Base-by-base conservation (phyloP, 2,113 vertebrate genomes). In the Ramphastos sulfuratus region DNA sequence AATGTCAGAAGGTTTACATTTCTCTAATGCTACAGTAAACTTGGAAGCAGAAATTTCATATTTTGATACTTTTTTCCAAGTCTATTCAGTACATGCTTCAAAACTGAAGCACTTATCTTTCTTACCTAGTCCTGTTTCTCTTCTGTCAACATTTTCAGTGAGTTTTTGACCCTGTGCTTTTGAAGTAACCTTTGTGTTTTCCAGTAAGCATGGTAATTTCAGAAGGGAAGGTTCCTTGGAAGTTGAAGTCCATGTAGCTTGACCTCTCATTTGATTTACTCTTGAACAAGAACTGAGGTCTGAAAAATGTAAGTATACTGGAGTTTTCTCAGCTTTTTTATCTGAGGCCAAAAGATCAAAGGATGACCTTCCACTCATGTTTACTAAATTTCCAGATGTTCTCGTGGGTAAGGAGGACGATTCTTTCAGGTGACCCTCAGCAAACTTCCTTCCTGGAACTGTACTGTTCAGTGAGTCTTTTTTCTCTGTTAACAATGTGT, bases 331-430 rank as follows among this genome's bases (percentile, higher is more conserved):
- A 86, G 84, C 71, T 97, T 97, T 97, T 96, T 97, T 96, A 97
- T 97, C 96, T 88, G 87, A 92, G 92, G 93, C 93, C 86, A 93
- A 85, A 96, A 96, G 97, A 86, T 98, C 97, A 97, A 98, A 98
- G 79, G 97, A 91, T 58, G 97, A 96, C 88, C 95, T 97, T 96
- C 82, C 96, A 85, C 82, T 97, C 93, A 61, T 92, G 52, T 93
- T 97, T 97, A 96, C 94, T 94, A 93, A 96, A 97, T 95, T 52
- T 96, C 87, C 96, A 95, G 90, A 93, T 95, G 89, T 59, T 92
- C 95, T 95, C 94, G 87, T 92, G 90, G 89, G 92, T 95, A 96
- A 96, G 87, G 96, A 95, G 78, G 81, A 92, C 59, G 95, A 90
- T 88, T 97, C 95, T 95, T 96, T 96, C 90, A 94, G 90, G 92